Percentiles rank a stretch among this genome's conserved stretches.
Evolutionary conservation across 2,113 vertebrate species (phyloP).

Genomic region (Oreotrochilus melanogaster): DNA sequence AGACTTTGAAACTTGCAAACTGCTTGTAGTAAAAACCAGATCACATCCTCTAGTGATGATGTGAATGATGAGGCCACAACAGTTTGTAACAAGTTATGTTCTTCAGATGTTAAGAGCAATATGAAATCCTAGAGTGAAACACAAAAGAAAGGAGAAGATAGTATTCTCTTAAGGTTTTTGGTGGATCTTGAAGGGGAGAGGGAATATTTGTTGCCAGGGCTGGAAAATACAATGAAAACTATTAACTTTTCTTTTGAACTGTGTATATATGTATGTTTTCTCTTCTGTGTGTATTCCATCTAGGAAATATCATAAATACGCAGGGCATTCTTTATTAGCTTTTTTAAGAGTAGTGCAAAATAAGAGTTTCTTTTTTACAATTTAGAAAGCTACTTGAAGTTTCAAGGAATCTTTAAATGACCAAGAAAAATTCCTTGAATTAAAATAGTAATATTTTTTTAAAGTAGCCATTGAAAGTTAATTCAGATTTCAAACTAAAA

Average conservation of each 20-base stretch:
- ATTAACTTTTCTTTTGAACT: not conserved
- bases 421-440: not conserved
- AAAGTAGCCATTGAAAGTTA: not conserved
- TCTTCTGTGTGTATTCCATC: not conserved
- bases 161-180: not conserved
- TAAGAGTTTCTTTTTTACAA: not conserved
- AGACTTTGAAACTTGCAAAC: not conserved
- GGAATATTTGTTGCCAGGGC: not conserved
- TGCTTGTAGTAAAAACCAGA: not conserved
- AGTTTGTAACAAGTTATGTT: not conserved
- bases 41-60: not conserved
- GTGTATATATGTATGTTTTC: not conserved
- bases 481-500: not conserved
- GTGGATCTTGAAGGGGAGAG: not conserved
- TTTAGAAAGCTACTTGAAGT: not conserved
- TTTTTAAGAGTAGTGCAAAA: not conserved
- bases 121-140: not conserved
- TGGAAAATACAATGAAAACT: not conserved
- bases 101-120: not conserved
- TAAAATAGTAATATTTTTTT: not conserved
- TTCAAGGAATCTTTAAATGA: not conserved
- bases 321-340: not conserved
- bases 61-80: not conserved
- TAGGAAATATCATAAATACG: not conserved
- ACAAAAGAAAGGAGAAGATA: not conserved